Evolutionary conservation across 2,888 invertebrate species (phyloP).

Genomic region (Clusia tigrina): DNA sequence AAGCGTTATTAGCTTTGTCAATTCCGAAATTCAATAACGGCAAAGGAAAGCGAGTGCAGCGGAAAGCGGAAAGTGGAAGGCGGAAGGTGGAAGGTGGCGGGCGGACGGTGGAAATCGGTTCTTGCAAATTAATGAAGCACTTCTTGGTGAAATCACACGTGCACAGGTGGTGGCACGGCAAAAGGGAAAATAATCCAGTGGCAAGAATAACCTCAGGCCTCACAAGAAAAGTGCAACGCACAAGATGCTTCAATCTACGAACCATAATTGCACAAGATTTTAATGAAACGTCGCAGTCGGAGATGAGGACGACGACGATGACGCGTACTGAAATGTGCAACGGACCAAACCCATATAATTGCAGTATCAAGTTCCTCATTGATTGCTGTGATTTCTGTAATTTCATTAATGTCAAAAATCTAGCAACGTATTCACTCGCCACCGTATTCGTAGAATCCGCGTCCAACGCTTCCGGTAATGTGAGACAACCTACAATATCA

Average conservation of each 20-base stretch:
- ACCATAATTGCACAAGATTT: too few relatives aligned
- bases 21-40: constrained; percentile 15
- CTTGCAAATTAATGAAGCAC: constrained; percentile 23
- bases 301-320: constrained; percentile 22
- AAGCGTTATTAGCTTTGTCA: constrained; percentile 36
- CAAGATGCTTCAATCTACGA: too few relatives aligned
- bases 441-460: too few relatives aligned
- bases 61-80: neutral
- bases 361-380: constrained; percentile 41
- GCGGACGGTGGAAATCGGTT: too few relatives aligned
- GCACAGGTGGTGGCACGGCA: constrained; percentile 9
- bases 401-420: neutral
- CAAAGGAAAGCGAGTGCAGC: constrained; percentile 1
- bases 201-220: neutral
- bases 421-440: too few relatives aligned
- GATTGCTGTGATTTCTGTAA: neutral
- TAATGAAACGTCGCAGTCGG: neutral
- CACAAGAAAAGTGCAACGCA: neutral
- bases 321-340: constrained; percentile 36
- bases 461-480: too few relatives aligned
- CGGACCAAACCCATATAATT: constrained; percentile 48
- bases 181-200: neutral
- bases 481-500: too few relatives aligned
- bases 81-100: too few relatives aligned
- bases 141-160: constrained; percentile 23